Evolutionary conservation across 2,888 invertebrate genomes (phyloP).

Genomic region (Apodemia zela): DNA sequence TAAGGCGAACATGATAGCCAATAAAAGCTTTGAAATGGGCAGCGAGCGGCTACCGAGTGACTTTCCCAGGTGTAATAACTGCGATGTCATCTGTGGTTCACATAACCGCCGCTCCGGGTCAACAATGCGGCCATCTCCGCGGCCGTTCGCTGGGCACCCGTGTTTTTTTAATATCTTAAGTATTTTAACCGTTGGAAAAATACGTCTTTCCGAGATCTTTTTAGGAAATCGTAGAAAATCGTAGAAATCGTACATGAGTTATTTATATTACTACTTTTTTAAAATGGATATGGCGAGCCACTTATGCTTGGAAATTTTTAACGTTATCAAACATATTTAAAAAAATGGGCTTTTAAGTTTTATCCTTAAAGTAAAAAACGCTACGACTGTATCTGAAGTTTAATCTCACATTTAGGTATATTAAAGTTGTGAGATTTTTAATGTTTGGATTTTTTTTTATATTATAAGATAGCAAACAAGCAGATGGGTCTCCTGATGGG

Average conservation of each 20-base stretch:
- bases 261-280: not conserved
- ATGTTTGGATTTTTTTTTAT: no score
- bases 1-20: conserved; percentile 67
- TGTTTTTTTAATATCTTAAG: conserved; percentile 18
- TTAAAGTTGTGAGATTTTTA: no score
- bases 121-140: conserved; percentile 31
- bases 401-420: no score
- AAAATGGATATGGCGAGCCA: no score
- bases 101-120: conserved; percentile 40
- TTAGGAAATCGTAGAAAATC: not conserved
- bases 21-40: conserved; percentile 69
- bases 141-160: conserved; percentile 25
- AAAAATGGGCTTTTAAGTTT: no score
- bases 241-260: no score
- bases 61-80: conserved; percentile 66
- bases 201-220: not conserved
- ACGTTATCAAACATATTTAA: no score
- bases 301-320: no score
- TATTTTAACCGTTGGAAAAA: conserved; percentile 8
- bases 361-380: no score
- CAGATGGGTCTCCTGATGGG: no score
- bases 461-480: no score
- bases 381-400: no score
- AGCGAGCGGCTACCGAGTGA: conserved; percentile 58
- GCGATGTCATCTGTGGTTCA: conserved; percentile 48